Conservation (phyloP, 2,113 vertebrate species). For the Seriola quinqueradiata region DNA sequence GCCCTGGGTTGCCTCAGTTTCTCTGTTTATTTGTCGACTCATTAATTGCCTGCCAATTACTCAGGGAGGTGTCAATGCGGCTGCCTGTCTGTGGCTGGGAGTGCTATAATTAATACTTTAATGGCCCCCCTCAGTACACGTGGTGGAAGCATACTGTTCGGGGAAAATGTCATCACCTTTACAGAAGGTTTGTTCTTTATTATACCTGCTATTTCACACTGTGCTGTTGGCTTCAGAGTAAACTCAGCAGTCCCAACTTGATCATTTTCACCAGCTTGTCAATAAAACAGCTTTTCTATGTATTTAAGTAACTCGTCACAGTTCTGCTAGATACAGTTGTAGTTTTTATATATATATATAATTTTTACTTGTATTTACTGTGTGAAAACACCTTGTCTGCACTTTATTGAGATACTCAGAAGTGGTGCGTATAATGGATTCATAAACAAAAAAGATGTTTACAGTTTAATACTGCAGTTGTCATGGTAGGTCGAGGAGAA, state of each 20-base stretch:
- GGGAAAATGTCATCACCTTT: constrained; percentile 73
- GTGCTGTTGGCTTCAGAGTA: background rate
- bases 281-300: background rate
- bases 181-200: constrained; percentile 25
- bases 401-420: background rate
- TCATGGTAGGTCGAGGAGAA: constrained; percentile 43
- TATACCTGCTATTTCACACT: constrained; percentile 26
- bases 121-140: constrained; percentile 68
- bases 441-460: constrained; percentile 29
- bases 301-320: constrained; percentile 8
- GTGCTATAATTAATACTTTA: constrained; percentile 82
- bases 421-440: background rate
- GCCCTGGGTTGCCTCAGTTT: constrained; percentile 67
- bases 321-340: background rate
- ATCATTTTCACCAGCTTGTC: background rate
- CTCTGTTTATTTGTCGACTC: constrained; percentile 78
- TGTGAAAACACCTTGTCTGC: background rate
- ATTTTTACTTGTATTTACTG: background rate
- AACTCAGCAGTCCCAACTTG: background rate
- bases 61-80: constrained; percentile 75
- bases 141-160: constrained; percentile 36
- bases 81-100: constrained; percentile 75
- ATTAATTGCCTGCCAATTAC: constrained; percentile 88
- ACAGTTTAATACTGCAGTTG: constrained; percentile 15
- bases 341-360: background rate